Percentiles rank a stretch among this genome's conserved stretches.
Conservation (phyloP, 2,888 invertebrate genomes). For the Melieria crassipennis region DNA sequence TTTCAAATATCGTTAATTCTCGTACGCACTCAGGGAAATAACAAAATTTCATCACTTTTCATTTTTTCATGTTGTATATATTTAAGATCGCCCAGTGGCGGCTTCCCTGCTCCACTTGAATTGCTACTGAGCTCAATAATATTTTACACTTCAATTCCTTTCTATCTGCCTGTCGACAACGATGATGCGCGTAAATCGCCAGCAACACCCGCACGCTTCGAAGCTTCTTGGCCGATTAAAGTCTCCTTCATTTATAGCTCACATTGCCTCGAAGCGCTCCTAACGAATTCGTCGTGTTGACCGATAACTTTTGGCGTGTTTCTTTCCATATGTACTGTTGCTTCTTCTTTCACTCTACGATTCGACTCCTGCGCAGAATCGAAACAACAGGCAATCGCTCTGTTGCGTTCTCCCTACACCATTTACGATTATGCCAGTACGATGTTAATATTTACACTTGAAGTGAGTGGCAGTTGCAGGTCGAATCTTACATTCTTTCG, state of each 20-base stretch:
- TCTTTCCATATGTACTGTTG: too few species aligned
- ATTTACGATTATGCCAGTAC: background rate
- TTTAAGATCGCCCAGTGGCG: background rate
- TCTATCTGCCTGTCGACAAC: conserved; percentile 34
- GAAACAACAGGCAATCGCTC: background rate
- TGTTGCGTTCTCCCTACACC: background rate
- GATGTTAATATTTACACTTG: conserved; percentile 52
- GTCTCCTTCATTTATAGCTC: conserved; percentile 9
- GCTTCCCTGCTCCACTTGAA: background rate
- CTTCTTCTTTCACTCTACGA: background rate
- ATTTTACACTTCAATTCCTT: conserved; percentile 22
- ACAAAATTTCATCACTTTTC: background rate
- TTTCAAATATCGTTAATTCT: too few species aligned
- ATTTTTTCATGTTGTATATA: conserved; percentile 1
- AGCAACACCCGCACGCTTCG: conserved; percentile 60
- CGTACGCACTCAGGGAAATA: background rate
- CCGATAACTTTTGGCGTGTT: background rate
- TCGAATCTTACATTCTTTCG: background rate
- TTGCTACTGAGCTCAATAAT: background rate
- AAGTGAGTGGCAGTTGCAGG: conserved; percentile 48
- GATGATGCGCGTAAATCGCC: conserved; percentile 53
- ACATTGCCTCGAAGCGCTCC: conserved; percentile 11
- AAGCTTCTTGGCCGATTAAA: conserved; percentile 63
- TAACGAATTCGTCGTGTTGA: conserved; percentile 37
- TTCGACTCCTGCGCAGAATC: conserved; percentile 21